Base-by-base conservation (phyloP, 1,140 invertebrate species). In the Tribolium madens region DNA sequence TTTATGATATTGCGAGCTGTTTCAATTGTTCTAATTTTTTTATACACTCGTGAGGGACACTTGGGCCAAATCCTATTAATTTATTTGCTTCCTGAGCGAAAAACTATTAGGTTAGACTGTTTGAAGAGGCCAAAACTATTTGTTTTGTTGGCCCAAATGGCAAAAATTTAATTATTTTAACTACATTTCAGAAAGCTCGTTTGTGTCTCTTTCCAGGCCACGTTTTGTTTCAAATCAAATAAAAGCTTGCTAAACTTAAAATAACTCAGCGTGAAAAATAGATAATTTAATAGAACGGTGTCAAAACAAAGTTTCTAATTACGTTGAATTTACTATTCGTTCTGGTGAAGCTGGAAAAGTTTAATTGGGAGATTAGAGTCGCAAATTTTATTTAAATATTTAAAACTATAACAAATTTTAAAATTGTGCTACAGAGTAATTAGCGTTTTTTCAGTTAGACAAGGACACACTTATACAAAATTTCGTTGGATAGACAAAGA, bases 1-100 rank as follows among this genome's bases (percentile, higher is more conserved):
- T 77, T 77, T 77, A 77, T 68, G 42, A 53, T 77, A 52, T 71
- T 50, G 76, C 21, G 48, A 36, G 26, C 36, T 42, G 47, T 72
- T 72, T 72, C 70, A 72, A 71, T 47, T 71, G 68, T 50, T 47
- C 12, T 72, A 48, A 72, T 52, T 72, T 72, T 72, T 72, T 72
- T 52, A 50, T 53, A 52, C 21, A 64, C 21, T 33, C 9, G 4
- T 64, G 13, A 10, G 26, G 21, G 21, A 26, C 21, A 26, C 21
- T 26, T 26, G 21, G 6, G 21, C 21, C 21, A 52, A 52, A 52
- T 7, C 4, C 13, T 47, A 52, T 15, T 52, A 52, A 52, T 52
- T 52, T 14, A 52, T 52, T 17, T 14, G 7, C 14, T 52, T 52
- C 14, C n/a, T 13, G 50, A 52, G 50, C n/a, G 50, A 52, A 47